Base-by-base conservation (phyloP, 2,888 invertebrate species). In the Ferdinandea cuprea region DNA sequence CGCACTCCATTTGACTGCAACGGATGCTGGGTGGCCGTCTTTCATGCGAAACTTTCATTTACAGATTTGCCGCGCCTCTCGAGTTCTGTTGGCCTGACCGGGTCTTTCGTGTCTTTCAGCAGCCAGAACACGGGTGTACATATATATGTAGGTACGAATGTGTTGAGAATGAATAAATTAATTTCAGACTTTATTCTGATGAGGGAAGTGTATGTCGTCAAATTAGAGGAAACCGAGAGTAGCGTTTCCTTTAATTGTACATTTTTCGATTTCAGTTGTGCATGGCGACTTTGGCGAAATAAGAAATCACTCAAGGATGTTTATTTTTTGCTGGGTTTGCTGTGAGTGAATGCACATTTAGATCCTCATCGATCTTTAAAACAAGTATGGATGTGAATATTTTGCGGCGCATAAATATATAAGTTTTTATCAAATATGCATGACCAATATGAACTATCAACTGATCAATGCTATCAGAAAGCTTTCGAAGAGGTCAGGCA, bases 1-100 rank as follows among this genome's bases (percentile, higher is more conserved):
- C 19, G 30, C 63, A 76, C 65, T 58, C 58, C 76, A 76, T 65
- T 77, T 61, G 65, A 13, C 28, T 72, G 81, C 77, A 59, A 59
- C 77, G 68, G 66, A 72, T 74, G 76, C 35, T 46, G 65, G 65
- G 40, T 59, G 66, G 42, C 25, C 40, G 48, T 35, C 35, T 83
- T 37, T 61, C 77, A 59, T 59, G 66, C 77, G 72, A 44, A 61
- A 77, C 77, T 61, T 66, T 77, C 28, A 21, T 42, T 61, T 72
- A 61, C 25, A 37, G 40, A 15, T 32, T 40, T 69, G 61, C 3
- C 59, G 46, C 42, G 15, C 48, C 42, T 54, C 40, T 42, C 48
- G 7, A 48, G 8, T 30, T 52, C 9, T 8, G 37, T 25, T 8
- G 46, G 48, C 19, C 5, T 28, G 59, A 37, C 30, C 32, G 32